These are phyloP conservation scores for Calonectris borealis DNA, from an alignment of 2,113 vertebrate genomes.

Conservation along the genomic window DNA sequence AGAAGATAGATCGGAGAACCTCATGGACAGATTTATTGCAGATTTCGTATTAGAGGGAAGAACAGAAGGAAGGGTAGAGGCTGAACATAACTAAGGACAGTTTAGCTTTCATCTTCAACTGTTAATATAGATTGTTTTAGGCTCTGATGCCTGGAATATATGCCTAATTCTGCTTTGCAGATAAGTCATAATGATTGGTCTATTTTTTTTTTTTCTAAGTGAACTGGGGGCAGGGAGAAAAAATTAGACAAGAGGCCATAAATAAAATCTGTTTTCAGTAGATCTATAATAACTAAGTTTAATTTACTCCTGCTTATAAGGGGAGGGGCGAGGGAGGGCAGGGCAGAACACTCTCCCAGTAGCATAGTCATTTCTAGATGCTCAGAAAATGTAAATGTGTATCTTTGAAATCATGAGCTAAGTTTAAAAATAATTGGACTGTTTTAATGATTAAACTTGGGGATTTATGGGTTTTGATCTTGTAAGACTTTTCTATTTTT, in stretches of 20 bases:
- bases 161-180: not conserved
- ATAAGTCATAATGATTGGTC: not conserved
- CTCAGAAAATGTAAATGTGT: not conserved
- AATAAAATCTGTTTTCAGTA: not conserved
- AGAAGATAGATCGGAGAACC: not conserved
- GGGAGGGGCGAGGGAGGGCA: accelerated
- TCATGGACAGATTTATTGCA: not conserved
- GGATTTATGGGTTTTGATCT: not conserved
- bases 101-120: not conserved
- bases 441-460: not conserved
- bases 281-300: not conserved
- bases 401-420: not conserved
- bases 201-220: not conserved
- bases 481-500: not conserved
- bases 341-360: not conserved
- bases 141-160: not conserved
- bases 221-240: not conserved
- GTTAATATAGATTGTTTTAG: not conserved
- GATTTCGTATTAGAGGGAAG: not conserved
- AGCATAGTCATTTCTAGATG: not conserved
- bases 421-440: not conserved
- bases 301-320: not conserved
- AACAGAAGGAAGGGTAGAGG: not conserved
- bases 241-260: not conserved
- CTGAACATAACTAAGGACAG: not conserved